Evolutionary conservation across 2,888 invertebrate genomes (phyloP).

Genomic region (Hemithea aestivaria): DNA sequence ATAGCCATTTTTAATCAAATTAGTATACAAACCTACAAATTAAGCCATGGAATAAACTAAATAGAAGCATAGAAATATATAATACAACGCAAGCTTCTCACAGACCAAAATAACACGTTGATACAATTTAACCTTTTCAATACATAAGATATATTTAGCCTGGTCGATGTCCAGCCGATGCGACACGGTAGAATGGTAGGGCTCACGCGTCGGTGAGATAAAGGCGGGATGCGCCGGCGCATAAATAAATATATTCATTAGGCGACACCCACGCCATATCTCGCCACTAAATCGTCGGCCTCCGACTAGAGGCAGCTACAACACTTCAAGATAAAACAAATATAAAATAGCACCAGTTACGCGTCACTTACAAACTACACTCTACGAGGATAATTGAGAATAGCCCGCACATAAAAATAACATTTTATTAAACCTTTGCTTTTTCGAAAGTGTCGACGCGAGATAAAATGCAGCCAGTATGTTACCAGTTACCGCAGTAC

Average conservation of each 20-base stretch:
- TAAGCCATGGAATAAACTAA: no score
- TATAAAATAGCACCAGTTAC: constrained; percentile 35
- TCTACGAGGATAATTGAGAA: constrained; percentile 8
- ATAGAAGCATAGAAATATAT: no score
- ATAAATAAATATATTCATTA: constrained; percentile 79
- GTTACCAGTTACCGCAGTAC: no score
- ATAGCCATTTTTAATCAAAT: no score
- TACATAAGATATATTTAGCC: constrained; percentile 1
- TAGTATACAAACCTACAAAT: no score
- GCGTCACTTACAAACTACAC: constrained; percentile 6
- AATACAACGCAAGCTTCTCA: no score
- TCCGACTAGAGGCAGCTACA: constrained; percentile 55
- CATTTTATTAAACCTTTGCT: constrained; percentile 5
- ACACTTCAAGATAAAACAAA: constrained; percentile 33
- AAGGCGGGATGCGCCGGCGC: constrained; percentile 53
- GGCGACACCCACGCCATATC: constrained; percentile 76
- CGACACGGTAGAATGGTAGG: constrained; percentile 25
- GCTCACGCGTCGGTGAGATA: constrained; percentile 56
- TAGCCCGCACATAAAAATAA: constrained; percentile 7
- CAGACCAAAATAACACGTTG: no score
- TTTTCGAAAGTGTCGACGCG: not conserved
- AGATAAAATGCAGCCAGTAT: not conserved
- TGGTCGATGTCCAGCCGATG: constrained; percentile 31
- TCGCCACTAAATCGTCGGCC: constrained; percentile 70
- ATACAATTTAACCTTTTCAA: no score